Evolutionary conservation across 2,113 vertebrate species (phyloP).

Genomic region (Oplegnathus fasciatus): DNA sequence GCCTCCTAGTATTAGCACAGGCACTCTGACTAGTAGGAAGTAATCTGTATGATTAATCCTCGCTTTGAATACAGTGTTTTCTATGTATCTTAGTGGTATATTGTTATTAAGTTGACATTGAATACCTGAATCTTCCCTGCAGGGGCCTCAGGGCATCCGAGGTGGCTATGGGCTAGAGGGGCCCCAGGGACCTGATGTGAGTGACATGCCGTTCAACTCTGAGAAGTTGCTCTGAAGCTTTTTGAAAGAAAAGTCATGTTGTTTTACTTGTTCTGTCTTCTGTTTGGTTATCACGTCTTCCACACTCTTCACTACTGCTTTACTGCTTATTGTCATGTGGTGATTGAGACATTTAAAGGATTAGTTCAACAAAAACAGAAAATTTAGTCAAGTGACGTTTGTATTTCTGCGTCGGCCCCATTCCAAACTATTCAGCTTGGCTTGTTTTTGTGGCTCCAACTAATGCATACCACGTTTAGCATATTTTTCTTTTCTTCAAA

Average conservation of each 20-base stretch:
- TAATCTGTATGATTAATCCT: constrained; percentile 21
- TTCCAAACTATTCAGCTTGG: background rate
- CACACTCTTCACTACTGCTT: no score
- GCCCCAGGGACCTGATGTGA: constrained; percentile 85
- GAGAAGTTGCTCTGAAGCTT: background rate
- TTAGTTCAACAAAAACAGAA: background rate
- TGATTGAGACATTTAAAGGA: background rate
- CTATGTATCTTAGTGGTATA: constrained; percentile 16
- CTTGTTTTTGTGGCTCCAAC: background rate
- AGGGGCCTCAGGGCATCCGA: constrained; percentile 87
- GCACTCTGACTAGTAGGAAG: background rate
- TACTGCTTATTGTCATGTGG: background rate
- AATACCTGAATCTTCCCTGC: constrained; percentile 44
- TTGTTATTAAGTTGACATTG: background rate
- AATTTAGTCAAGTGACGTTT: background rate
- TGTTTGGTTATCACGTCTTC: background rate
- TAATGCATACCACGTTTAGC: background rate
- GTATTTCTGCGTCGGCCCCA: background rate
- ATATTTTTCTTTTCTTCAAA: background rate
- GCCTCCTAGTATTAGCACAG: constrained; percentile 15
- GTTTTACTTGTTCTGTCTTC: background rate
- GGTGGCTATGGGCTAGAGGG: constrained; percentile 86
- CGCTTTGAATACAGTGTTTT: background rate
- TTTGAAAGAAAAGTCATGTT: background rate
- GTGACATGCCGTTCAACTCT: constrained; percentile 42